phyloP scores from a whole-genome alignment of 2,797 vertebrate genomes.

The Trachurus trachurus region DNA sequence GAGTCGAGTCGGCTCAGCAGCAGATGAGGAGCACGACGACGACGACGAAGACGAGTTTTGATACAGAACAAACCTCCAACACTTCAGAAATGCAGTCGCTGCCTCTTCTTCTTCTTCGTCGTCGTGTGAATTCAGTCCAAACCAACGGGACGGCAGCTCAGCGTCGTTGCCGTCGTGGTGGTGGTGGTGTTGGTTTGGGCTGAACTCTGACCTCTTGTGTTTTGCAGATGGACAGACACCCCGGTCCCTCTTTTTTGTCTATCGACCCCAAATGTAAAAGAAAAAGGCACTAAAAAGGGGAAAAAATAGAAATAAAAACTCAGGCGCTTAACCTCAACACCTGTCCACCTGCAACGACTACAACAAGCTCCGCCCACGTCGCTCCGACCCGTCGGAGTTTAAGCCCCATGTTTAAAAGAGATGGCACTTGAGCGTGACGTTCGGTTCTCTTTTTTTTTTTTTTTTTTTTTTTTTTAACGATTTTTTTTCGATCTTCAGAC shows the following conservation, averaged over 20 bases:
- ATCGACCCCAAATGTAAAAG: conserved; percentile 43
- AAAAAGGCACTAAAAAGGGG: conserved; percentile 55
- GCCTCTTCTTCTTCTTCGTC: too few relatives aligned
- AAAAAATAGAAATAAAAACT: conserved; percentile 4
- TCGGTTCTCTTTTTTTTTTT: background rate
- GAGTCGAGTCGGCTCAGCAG: conserved; percentile 2
- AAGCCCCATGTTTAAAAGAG: conserved; percentile 27
- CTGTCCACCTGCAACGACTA: conserved; percentile 31
- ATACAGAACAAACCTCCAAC: too few relatives aligned
- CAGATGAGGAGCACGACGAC: background rate
- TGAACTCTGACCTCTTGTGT: background rate
- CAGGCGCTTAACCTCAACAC: conserved; percentile 32
- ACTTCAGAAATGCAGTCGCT: background rate
- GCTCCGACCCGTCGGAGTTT: background rate
- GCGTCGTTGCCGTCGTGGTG: background rate
- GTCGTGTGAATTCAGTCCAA: background rate
- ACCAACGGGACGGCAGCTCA: background rate
- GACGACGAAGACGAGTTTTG: too few relatives aligned
- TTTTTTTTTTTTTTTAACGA: too few relatives aligned
- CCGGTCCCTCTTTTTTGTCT: conserved; percentile 1
- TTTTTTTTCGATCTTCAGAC: background rate
- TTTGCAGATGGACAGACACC: conserved; percentile 13
- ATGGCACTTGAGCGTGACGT: conserved; percentile 27
- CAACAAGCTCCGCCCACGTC: background rate
- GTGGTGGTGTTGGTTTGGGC: conserved; percentile 1